Base-by-base conservation (phyloP, 2,113 vertebrate species). In the Heterochromis multidens region DNA sequence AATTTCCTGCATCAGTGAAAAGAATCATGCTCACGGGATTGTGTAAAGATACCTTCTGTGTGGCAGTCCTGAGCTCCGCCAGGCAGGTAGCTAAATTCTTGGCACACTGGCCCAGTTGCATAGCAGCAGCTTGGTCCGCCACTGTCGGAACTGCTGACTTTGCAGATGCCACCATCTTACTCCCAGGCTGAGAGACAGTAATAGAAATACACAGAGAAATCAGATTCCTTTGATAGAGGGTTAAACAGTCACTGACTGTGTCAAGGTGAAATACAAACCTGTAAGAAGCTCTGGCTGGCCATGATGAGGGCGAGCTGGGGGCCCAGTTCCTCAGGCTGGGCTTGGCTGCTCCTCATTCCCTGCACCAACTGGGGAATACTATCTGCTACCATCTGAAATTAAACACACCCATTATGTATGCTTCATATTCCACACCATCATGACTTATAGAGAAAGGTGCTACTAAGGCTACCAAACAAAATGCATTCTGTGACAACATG, bases 21-120 rank as follows among this genome's bases (percentile, higher is more conserved):
- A 29, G 4, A 77, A 54, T 67, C 43, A n/a, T 87, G 80, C 5
- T 17, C 1, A 43, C n/a, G 4, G 27, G 21, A 4, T 79, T 87
- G 29, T 27, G 70, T 79, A 31, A n/a, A 37, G 49, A 93, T 85
- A 98, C 99, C 98, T 99, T 99, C 93, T 99, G 98, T 0, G 98
- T 97, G 27, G 98, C 98, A 0, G 98, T 99, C 27, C 98, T 93
- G 1, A 99, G 96, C 92, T 99, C 99, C 0, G 98, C 98, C 88
- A 99, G 91, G 92, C 98, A 98, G 93, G 98, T 99, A 21, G 98
- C 99, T 40, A 99, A 96, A 82, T 99, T 99, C 93, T 99, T 99
- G 49, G 98, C 98, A 91, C 99, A 99, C 72, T 99, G 98, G 86
- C 98, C 97, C 77, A 99, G 95, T 89, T 99, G 99, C 98, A 99